Evolutionary conservation across 2,797 vertebrate genomes (phyloP).

Genomic region (Propithecus deckenii): DNA sequence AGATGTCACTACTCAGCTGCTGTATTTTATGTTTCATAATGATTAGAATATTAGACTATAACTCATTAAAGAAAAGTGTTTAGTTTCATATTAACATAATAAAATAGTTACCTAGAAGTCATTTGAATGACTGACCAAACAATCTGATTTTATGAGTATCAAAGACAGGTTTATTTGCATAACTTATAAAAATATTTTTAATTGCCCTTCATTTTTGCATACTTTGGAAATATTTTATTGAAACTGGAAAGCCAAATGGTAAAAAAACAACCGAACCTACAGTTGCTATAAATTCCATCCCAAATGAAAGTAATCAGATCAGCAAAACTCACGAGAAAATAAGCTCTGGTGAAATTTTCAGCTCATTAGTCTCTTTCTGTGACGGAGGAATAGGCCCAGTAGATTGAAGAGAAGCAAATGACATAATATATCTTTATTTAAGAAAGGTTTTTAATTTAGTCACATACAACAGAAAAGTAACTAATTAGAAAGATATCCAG

Average conservation of each 20-base stretch:
- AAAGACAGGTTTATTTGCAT: slow-evolving; percentile 25
- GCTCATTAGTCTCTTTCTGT: slow-evolving; percentile 50
- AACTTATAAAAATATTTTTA: slow-evolving; percentile 33
- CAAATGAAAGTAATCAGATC: slow-evolving; percentile 42
- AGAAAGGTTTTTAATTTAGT: not conserved
- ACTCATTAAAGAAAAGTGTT: not conserved
- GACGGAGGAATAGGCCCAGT: slow-evolving; percentile 22
- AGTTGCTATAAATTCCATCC: slow-evolving; percentile 24
- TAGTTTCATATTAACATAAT: slow-evolving; percentile 15
- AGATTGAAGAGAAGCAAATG: not conserved
- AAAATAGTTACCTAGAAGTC: not conserved
- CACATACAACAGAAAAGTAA: not conserved
- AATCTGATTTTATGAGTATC: not conserved
- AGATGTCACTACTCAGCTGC: not conserved
- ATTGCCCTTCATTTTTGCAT: not conserved
- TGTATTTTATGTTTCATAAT: not conserved
- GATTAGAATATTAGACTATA: not conserved
- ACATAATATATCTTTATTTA: slow-evolving; percentile 8
- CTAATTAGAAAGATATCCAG: slow-evolving; percentile 39
- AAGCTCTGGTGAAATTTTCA: slow-evolving; percentile 41
- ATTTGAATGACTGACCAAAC: slow-evolving; percentile 29
- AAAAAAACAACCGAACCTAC: slow-evolving; percentile 49
- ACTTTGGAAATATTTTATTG: slow-evolving; percentile 32
- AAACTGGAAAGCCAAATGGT: slow-evolving; percentile 53
- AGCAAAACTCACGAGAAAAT: slow-evolving; percentile 46